phyloP scores from a whole-genome alignment of 2,797 vertebrate species.

The Myotis pilosus region DNA sequence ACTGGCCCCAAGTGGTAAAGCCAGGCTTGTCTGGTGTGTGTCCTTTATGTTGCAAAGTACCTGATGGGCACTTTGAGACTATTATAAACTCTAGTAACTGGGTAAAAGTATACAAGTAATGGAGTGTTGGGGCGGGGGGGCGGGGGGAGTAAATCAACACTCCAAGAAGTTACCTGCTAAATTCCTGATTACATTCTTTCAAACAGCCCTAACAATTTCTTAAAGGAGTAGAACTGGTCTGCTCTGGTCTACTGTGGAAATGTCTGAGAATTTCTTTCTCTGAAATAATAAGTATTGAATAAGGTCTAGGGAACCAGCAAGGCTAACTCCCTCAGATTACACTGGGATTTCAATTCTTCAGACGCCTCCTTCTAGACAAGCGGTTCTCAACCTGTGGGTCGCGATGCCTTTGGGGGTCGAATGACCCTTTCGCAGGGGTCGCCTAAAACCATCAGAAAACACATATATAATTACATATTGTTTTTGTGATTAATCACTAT shows the following conservation, averaged over 20 bases:
- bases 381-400: too few species aligned
- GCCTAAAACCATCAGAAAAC: too few species aligned
- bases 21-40: rapidly evolving
- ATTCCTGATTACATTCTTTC: neutral
- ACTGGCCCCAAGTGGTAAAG: neutral
- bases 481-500: too few species aligned
- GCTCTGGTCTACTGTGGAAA: neutral
- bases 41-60: neutral
- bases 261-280: neutral
- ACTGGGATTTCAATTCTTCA: conserved; percentile 18
- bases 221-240: neutral
- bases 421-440: too few species aligned
- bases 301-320: neutral
- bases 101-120: neutral
- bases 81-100: neutral
- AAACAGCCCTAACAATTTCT: neutral
- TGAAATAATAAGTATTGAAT: neutral
- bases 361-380: neutral
- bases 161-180: neutral
- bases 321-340: conserved; percentile 4
- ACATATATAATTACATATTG: too few species aligned
- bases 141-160: neutral
- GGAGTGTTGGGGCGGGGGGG: neutral
- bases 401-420: too few species aligned
- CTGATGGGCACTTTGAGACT: neutral